Evolutionary conservation across 1,140 invertebrate genomes (phyloP).

Genomic region (Hesperophylax magnus): DNA sequence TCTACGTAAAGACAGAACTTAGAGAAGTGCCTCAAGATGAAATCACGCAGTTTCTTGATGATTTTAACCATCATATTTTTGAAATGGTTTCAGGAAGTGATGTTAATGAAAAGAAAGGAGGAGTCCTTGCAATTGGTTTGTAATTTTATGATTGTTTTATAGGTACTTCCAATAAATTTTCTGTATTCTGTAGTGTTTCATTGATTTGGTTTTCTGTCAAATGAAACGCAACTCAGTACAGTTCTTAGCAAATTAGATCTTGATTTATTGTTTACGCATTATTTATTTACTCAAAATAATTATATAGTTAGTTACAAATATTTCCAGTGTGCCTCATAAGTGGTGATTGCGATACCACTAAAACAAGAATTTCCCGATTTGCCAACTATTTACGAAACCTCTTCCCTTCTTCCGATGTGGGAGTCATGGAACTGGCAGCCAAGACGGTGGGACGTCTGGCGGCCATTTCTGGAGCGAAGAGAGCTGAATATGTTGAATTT

Average conservation of each 20-base stretch:
- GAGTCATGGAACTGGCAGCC: slow-evolving; percentile 96
- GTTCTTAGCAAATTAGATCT: too few relatives aligned
- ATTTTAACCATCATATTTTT: slow-evolving; percentile 96
- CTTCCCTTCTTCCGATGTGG: slow-evolving; percentile 90
- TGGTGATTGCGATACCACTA: slow-evolving; percentile 93
- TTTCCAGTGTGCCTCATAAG: slow-evolving; percentile 89
- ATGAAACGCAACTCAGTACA: too few relatives aligned
- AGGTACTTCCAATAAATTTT: too few relatives aligned
- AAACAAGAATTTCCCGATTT: slow-evolving; percentile 91
- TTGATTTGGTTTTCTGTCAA: too few relatives aligned
- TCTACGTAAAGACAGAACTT: slow-evolving; percentile 93
- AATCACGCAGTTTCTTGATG: slow-evolving; percentile 91
- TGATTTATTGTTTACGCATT: too few relatives aligned
- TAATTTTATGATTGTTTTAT: neutral
- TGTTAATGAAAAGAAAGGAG: slow-evolving; percentile 95
- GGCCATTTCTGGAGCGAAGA: slow-evolving; percentile 91
- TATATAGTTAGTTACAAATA: slow-evolving; percentile 7
- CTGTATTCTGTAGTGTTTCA: too few relatives aligned
- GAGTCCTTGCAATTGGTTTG: slow-evolving; percentile 91
- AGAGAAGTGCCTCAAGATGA: slow-evolving; percentile 94
- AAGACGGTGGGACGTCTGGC: slow-evolving; percentile 94
- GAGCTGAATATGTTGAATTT: slow-evolving; percentile 96
- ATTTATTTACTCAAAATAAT: too few relatives aligned
- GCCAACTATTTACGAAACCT: slow-evolving; percentile 94
- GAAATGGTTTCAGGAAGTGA: slow-evolving; percentile 95